Base-by-base conservation (phyloP, 2,888 invertebrate species). In the Macaria notata region DNA sequence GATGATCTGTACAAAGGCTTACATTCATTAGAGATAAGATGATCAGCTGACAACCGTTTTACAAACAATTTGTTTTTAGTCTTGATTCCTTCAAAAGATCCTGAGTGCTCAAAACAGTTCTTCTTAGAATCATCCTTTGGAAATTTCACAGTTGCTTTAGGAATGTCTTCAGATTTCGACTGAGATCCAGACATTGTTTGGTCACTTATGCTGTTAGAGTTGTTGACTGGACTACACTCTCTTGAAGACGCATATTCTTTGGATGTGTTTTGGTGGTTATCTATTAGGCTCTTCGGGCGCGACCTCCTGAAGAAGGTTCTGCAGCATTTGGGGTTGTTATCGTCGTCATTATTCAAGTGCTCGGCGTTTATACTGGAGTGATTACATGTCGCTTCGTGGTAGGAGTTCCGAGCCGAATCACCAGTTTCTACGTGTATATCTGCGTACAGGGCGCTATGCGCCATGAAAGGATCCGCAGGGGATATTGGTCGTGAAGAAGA, bases 11-110 rank as follows among this genome's bases (percentile, higher is more conserved):
- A 90, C 29, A 89, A 67, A 5, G 86, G 84, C 63, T 84, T 90
- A 7, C 78, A 76, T 29, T 91, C 90, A 80, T 71, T 88, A 29
- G 88, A 78, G 70, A 91, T 88, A 58, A 92, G 76, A 74, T 92
- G 91, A 76, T 92, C 91, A 63, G 90, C 91, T 62, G 91, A 92
- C 55, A 91, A 73, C 69, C 91, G 80, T 64, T 91, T 92, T 50
- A 89, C 88, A 84, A 90, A 89, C 64, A 88, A 75, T 71, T 88
- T 90, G 73, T 77, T 84, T 68, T 86, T 89, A 43, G 84, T 75
- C 71, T 90, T 91, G 49, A 84, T 83, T 47, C 88, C 89, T 79
- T 91, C 91, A 81, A 91, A 88, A 42, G 90, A 91, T 45, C 85
- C 86, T 46, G 89, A 86, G 73, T 90, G 88, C 67, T 91, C 90